Base-by-base conservation (phyloP, 2,888 invertebrate species). In the Tenodera sinensis region DNA sequence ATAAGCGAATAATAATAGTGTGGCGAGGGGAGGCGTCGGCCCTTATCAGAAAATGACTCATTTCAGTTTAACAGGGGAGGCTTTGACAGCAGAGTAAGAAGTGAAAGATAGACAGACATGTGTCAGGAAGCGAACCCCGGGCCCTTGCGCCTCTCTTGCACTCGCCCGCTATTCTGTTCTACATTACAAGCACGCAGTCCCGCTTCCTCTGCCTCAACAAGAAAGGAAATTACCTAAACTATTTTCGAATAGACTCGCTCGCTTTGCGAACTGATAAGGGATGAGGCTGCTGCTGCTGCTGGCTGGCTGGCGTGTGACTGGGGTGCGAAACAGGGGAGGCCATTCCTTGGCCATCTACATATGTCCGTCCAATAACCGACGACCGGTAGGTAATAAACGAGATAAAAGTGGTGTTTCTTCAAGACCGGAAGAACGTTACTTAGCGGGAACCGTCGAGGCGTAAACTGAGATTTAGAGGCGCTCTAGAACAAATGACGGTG, bases 141-240 rank as follows among this genome's bases (percentile, higher is more conserved):
- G 20, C 54, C 25, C 20, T 2, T 71, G 54, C 20, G 54, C 54
- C 54, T 71, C 1, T 71, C 54, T 71, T 71, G 54, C 54, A 1
- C 54, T 71, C 20, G 15, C 54, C 14, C 25, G 54, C 88, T 84
- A 82, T 85, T 88, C 88, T 88, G 85, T 87, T 88, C 87, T 89
- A 89, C 87, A 89, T 89, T 89, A 87, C 83, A 87, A 87, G 89
- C 89, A 89, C 88, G 88, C 86, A 81, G 83, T 85, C 87, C n/a
- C 85, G 86, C 89, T 90, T 89, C 90, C 87, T 85, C 83, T 47
- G 87, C 89, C 83, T 89, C 90, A 89, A 90, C 92, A 92, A 92
- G 92, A 92, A 92, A 93, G 93, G 93, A 93, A 93, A 93, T 93
- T 93, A 93, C 93, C 93, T 93, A 93, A 93, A 93, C 93, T 93